Evolutionary conservation across 2,113 vertebrate species (phyloP).

Genomic region (Ailurus styani): DNA sequence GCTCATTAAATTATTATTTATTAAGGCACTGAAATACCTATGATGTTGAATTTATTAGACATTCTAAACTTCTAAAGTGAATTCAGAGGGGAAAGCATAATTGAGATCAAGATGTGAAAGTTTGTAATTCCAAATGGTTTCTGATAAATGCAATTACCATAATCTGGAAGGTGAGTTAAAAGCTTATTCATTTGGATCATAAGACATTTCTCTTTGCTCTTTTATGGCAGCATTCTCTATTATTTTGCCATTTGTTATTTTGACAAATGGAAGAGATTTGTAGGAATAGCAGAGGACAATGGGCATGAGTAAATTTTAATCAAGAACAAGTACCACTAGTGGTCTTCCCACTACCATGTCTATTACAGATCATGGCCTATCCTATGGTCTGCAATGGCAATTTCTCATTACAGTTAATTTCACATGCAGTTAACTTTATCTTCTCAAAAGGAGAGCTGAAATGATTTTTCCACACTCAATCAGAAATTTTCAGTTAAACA

Average conservation of each 20-base stretch:
- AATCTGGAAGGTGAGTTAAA: neutral
- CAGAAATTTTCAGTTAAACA: neutral
- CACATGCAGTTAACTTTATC: neutral
- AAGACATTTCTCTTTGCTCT: neutral
- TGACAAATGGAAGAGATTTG: neutral
- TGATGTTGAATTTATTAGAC: neutral
- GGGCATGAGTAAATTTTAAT: neutral
- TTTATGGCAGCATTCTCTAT: neutral
- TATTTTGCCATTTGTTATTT: constrained; percentile 18
- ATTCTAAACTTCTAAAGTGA: neutral
- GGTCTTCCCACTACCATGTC: rapidly evolving
- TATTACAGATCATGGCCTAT: neutral
- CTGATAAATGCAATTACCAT: constrained; percentile 9
- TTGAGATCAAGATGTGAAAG: neutral
- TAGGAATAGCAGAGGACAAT: neutral
- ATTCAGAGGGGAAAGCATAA: neutral
- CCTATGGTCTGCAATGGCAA: neutral
- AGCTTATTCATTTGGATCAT: neutral
- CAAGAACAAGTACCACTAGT: neutral
- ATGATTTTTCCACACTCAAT: neutral
- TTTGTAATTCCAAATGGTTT: constrained; percentile 28
- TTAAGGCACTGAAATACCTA: neutral
- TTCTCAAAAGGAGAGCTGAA: neutral
- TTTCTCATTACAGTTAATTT: neutral
- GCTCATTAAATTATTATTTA: neutral